Evolutionary conservation across 92 coral and sea anemone species (phyloP).

Genomic region (Epizoanthus ramosus): DNA sequence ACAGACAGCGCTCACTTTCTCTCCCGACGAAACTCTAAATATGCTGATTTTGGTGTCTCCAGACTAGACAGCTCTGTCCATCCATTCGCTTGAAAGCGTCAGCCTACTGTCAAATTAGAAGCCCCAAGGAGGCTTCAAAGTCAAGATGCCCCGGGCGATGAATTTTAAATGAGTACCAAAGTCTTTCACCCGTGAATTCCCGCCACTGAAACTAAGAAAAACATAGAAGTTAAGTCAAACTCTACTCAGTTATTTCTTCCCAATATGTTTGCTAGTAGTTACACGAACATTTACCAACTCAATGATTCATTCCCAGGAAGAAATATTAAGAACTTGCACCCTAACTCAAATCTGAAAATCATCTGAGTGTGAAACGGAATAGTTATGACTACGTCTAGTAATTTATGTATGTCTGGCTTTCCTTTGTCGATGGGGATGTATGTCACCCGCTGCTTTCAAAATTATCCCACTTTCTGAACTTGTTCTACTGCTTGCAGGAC

Average conservation of each 20-base stretch:
- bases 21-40: conserved; percentile 35
- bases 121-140: conserved; percentile 44
- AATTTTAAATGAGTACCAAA: conserved; percentile 35
- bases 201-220: conserved; percentile 7
- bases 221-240: not conserved
- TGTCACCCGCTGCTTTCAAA: not conserved
- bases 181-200: conserved; percentile 38
- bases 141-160: conserved; percentile 46
- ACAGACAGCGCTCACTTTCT: conserved; percentile 24
- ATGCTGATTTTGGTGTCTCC: conserved; percentile 45
- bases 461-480: too few species aligned
- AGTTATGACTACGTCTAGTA: conserved; percentile 27
- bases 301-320: not conserved
- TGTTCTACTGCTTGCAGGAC: too few species aligned
- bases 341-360: not conserved
- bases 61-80: conserved; percentile 39
- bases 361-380: conserved; percentile 7
- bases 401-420: conserved; percentile 19
- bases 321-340: not conserved
- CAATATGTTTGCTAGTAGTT: not conserved
- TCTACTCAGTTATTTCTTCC: not conserved
- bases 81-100: conserved; percentile 31
- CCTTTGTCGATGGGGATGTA: conserved; percentile 13
- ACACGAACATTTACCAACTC: not conserved
- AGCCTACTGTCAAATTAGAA: conserved; percentile 37